These are phyloP conservation scores for Neopelma chrysocephalum DNA, from an alignment of 2,797 vertebrate genomes.

Conservation along the genomic window DNA sequence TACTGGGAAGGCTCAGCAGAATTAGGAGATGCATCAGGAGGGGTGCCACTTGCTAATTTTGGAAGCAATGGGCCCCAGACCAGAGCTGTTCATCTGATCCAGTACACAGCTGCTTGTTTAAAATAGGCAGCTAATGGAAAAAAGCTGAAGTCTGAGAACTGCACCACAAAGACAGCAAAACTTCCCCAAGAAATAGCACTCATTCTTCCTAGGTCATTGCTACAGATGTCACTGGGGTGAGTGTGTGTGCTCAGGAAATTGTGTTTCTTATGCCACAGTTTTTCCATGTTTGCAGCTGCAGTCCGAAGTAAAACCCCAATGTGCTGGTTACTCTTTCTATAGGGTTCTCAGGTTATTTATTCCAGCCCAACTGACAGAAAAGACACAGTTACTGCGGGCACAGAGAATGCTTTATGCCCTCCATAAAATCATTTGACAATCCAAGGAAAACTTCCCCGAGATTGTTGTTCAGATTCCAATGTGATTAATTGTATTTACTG, in stretches of 20 bases:
- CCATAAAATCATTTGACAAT: slow-evolving; percentile 2
- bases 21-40: background rate
- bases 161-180: background rate
- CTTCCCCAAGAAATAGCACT: background rate
- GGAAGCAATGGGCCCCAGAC: background rate
- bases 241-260: background rate
- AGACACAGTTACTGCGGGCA: background rate
- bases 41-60: background rate
- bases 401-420: background rate
- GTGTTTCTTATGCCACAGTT: background rate
- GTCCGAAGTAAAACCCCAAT: background rate
- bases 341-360: background rate
- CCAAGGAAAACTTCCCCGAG: background rate
- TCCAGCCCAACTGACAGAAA: background rate
- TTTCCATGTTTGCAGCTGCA: fast-evolving
- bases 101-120: background rate
- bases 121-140: background rate
- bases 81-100: background rate
- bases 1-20: background rate
- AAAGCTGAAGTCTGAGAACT: background rate
- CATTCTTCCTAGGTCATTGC: background rate
- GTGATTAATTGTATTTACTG: background rate
- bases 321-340: background rate
- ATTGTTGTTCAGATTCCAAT: background rate
- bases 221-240: fast-evolving